phyloP scores from a whole-genome alignment of 2,888 invertebrate genomes.

The Halictus quadricinctus region DNA sequence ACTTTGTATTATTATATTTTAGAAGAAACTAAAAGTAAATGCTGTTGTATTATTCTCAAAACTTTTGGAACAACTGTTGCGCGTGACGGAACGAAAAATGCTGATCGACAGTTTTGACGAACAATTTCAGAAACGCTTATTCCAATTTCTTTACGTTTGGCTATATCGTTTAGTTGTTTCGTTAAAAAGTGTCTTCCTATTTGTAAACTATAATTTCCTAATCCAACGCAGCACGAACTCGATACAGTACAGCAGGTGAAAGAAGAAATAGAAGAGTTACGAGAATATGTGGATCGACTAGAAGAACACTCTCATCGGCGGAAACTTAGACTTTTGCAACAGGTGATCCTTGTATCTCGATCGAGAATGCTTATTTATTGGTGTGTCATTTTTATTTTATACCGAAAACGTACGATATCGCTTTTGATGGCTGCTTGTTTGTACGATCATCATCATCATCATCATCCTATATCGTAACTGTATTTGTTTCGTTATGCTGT shows the following conservation, averaged over 20 bases:
- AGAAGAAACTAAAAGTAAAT: background rate
- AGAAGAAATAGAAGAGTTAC: slow-evolving; percentile 95
- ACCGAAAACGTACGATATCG: slow-evolving; percentile 1
- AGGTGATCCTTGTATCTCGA: slow-evolving; percentile 85
- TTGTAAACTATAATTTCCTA: slow-evolving; percentile 37
- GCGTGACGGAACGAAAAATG: background rate
- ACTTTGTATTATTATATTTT: background rate
- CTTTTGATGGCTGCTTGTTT: slow-evolving; percentile 43
- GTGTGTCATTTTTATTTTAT: slow-evolving; percentile 30
- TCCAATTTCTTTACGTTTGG: background rate
- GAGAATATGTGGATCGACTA: slow-evolving; percentile 95
- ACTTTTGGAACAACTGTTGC: background rate
- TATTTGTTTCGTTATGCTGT: slow-evolving; percentile 28
- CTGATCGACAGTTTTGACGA: background rate
- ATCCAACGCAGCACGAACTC: slow-evolving; percentile 87
- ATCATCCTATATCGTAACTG: background rate
- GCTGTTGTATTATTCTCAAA: background rate
- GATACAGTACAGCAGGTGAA: slow-evolving; percentile 97
- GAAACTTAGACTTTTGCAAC: slow-evolving; percentile 95
- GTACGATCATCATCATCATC: slow-evolving; percentile 18
- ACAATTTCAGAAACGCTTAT: background rate
- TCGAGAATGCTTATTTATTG: slow-evolving; percentile 26
- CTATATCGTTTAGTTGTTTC: background rate
- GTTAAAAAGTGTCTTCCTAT: background rate
- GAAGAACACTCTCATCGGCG: slow-evolving; percentile 96